These are phyloP conservation scores for Amphimedon queenslandica DNA, from an alignment of 37 sponge, comb jelly and placozoan species.

Conservation along the genomic window DNA sequence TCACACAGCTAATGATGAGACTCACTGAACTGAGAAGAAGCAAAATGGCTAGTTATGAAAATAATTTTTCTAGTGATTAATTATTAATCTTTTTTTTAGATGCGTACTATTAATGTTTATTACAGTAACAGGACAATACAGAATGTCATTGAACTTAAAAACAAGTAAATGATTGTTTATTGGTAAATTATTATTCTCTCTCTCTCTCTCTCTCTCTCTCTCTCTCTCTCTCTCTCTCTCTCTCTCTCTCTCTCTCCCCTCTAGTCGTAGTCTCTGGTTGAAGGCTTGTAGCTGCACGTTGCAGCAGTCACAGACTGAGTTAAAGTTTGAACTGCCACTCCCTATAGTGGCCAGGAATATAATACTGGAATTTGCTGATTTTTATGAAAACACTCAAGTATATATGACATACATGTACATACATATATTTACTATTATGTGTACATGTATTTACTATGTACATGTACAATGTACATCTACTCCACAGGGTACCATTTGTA, in stretches of 20 bases:
- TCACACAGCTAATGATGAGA: conserved; percentile 60
- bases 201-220: conserved; percentile 8
- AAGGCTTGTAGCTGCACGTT: conserved; percentile 62
- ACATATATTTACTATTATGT: no score
- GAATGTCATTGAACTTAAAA: conserved; percentile 88
- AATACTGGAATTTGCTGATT: conserved; percentile 86
- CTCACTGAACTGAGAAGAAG: conserved; percentile 79
- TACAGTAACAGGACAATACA: conserved; percentile 85
- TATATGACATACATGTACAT: no score
- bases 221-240: conserved; percentile 29
- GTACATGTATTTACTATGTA: no score
- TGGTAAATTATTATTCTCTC: no score
- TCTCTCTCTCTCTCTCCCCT: conserved; percentile 11
- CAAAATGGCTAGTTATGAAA: conserved; percentile 73
- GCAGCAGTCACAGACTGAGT: conserved; percentile 73
- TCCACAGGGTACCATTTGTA: no score
- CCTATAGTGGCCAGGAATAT: conserved; percentile 87
- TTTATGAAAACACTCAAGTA: conserved; percentile 91
- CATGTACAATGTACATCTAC: no score
- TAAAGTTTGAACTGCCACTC: conserved; percentile 90
- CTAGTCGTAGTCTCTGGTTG: conserved; percentile 64
- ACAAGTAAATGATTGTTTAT: conserved; percentile 51
- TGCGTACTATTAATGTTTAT: conserved; percentile 81
- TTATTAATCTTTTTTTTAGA: conserved; percentile 21
- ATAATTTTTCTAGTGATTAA: not conserved